Percentiles rank a stretch among this genome's conserved stretches.
Evolutionary conservation across 37 sponge, comb jelly and placozoan genomes (phyloP).

Genomic region (Dysidea cf. avara): DNA sequence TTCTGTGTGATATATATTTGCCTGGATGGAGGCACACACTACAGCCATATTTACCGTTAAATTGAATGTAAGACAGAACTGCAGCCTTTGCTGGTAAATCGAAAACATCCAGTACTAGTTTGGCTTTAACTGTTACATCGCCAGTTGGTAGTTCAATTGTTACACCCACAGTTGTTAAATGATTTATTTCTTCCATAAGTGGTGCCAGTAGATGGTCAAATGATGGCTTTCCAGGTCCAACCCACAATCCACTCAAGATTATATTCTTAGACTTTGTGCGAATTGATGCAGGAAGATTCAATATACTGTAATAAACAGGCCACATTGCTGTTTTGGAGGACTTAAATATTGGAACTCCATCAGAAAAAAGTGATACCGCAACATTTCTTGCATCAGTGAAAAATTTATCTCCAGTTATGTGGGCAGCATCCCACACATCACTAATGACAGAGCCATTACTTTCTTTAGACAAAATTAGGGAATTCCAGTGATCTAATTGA

Average conservation of each 20-base stretch:
- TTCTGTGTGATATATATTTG: background rate
- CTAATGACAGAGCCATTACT: too few species aligned
- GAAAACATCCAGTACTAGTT: conserved; percentile 3
- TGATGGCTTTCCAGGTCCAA: background rate
- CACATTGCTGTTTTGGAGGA: conserved; percentile 5
- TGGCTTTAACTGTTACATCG: conserved; percentile 33
- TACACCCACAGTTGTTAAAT: background rate
- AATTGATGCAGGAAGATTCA: conserved; percentile 11
- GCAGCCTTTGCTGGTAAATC: conserved; percentile 39
- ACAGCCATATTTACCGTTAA: conserved; percentile 12
- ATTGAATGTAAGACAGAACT: background rate
- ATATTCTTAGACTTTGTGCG: background rate
- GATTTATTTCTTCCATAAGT: background rate
- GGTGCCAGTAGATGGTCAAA: background rate
- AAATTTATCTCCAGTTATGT: too few species aligned
- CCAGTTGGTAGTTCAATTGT: background rate
- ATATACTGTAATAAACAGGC: background rate
- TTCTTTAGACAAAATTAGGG: too few species aligned
- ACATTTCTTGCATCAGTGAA: background rate
- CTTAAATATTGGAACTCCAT: conserved; percentile 13
- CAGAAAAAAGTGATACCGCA: background rate
- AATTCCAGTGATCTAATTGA: too few species aligned
- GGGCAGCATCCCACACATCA: too few species aligned
- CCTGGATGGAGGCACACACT: conserved; percentile 19
- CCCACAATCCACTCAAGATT: background rate